Evolutionary conservation across 2,113 vertebrate species (phyloP).

Genomic region (Ptilorrhoa leucosticta): DNA sequence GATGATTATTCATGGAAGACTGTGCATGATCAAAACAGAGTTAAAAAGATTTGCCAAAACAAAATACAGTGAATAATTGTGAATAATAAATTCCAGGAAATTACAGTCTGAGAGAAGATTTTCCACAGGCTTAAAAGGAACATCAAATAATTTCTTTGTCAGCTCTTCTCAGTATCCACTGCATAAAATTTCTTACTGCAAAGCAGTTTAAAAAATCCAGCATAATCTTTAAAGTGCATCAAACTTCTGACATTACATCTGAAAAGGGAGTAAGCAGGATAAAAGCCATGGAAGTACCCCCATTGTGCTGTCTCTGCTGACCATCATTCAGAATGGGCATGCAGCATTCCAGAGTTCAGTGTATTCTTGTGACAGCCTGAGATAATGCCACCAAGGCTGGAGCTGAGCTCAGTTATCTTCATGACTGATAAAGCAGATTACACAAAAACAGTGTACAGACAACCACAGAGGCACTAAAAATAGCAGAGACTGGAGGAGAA

Average conservation of each 20-base stretch:
- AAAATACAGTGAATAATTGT: conserved; percentile 55
- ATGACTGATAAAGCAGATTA: neutral
- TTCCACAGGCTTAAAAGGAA: conserved; percentile 42
- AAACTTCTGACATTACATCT: neutral
- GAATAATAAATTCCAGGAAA: conserved; percentile 52
- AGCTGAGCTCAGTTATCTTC: neutral
- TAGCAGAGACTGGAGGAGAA: neutral
- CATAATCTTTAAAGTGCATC: conserved; percentile 20
- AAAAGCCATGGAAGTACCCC: neutral
- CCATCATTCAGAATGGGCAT: neutral
- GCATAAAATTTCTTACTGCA: neutral
- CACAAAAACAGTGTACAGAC: neutral
- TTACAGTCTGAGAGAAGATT: conserved; percentile 26
- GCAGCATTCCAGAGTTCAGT: neutral
- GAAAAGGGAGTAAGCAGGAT: neutral
- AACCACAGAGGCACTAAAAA: neutral
- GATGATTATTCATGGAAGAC: conserved; percentile 47
- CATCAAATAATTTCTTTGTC: conserved; percentile 51
- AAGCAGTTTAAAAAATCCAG: neutral
- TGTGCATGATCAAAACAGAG: conserved; percentile 42
- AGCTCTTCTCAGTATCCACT: neutral
- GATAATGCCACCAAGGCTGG: neutral
- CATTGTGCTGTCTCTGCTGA: neutral
- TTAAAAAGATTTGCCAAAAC: conserved; percentile 61
- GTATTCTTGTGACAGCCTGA: neutral